Evolutionary conservation across 1,140 invertebrate species (phyloP).

Genomic region (Drosophila miranda): DNA sequence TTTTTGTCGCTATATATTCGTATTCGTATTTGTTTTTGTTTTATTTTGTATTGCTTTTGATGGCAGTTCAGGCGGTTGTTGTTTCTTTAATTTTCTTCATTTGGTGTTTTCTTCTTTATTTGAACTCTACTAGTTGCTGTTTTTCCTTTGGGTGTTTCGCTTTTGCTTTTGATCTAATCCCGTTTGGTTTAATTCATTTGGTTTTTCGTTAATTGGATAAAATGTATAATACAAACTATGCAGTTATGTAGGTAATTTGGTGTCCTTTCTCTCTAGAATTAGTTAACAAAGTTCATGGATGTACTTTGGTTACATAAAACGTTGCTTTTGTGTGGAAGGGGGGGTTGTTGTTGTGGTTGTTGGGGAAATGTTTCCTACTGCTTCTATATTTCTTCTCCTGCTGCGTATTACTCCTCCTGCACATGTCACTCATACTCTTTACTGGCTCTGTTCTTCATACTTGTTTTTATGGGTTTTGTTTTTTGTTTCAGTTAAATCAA

Average conservation of each 20-base stretch:
- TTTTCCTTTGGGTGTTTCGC: slow-evolving; percentile 23
- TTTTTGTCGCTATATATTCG: slow-evolving; percentile 14
- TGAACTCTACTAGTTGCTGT: neutral
- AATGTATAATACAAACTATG: slow-evolving; percentile 41
- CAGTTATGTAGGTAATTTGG: slow-evolving; percentile 25
- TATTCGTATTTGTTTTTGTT: slow-evolving; percentile 33
- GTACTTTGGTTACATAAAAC: slow-evolving; percentile 3
- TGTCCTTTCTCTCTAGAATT: slow-evolving; percentile 36
- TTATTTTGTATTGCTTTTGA: slow-evolving; percentile 70
- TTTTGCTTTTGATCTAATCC: slow-evolving; percentile 27
- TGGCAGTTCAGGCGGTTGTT: slow-evolving; percentile 76
- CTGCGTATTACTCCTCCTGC: neutral
- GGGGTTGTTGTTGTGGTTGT: neutral
- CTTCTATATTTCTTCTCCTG: slow-evolving; percentile 5
- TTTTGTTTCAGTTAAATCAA: slow-evolving; percentile 42
- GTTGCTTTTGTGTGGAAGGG: slow-evolving; percentile 2
- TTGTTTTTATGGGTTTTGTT: neutral
- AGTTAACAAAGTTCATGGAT: slow-evolving; percentile 17
- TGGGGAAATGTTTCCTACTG: too few relatives aligned
- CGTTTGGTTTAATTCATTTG: neutral
- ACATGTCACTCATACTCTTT: too few relatives aligned
- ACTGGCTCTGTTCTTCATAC: neutral
- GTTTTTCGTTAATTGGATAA: slow-evolving; percentile 32
- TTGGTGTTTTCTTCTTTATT: slow-evolving; percentile 3
- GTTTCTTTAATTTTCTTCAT: slow-evolving; percentile 14